Conservation (phyloP, 2,113 vertebrate genomes). For the Rhizomys pruinosus region DNA sequence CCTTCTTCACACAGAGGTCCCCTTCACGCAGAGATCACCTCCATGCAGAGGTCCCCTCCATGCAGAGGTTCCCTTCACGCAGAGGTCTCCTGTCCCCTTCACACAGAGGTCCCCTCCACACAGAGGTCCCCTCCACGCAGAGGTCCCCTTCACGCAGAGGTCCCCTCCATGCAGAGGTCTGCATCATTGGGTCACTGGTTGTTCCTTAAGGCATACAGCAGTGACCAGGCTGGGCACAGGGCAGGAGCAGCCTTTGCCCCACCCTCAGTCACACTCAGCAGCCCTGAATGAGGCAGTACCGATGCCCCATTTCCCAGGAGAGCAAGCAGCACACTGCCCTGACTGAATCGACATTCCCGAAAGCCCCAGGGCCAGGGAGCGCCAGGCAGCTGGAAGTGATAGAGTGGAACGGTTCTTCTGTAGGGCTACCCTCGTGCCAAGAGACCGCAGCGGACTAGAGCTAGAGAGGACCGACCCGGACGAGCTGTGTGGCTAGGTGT, state of each 20-base stretch:
- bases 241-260: neutral
- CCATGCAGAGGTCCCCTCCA: neutral
- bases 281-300: neutral
- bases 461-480: no score
- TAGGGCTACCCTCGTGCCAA: neutral
- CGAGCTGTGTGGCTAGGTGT: neutral
- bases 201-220: neutral
- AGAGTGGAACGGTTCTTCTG: neutral
- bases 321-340: neutral
- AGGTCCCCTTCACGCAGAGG: fast-evolving
- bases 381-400: neutral
- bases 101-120: neutral
- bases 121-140: neutral
- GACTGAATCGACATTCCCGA: neutral
- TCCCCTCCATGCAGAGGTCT: fast-evolving
- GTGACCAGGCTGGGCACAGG: neutral
- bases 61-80: neutral
- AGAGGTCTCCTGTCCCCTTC: no score
- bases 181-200: neutral
- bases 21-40: no score
- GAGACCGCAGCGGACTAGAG: neutral
- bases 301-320: neutral
- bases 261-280: neutral
- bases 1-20: no score
- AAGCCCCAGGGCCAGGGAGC: neutral